Evolutionary conservation across 2,797 vertebrate species (phyloP).

Genomic region (Periparus ater): DNA sequence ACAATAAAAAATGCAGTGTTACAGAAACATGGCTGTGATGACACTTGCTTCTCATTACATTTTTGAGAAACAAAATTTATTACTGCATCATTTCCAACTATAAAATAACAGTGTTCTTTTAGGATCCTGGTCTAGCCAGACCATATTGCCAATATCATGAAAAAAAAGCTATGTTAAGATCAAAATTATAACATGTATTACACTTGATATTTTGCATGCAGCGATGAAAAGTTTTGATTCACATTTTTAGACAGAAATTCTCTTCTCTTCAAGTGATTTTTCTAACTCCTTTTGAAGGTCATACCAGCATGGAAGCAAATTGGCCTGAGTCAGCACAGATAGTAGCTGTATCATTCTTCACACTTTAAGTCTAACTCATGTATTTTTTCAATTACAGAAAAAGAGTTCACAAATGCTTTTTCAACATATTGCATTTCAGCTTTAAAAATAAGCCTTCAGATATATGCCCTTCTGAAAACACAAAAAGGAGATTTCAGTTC

Average conservation of each 20-base stretch:
- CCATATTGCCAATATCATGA: background rate
- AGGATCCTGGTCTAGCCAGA: background rate
- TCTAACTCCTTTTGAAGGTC: conserved; percentile 54
- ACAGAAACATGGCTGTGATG: background rate
- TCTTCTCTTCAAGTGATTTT: conserved; percentile 50
- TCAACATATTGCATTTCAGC: conserved; percentile 66
- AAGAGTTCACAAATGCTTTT: conserved; percentile 66
- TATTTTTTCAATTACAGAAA: conserved; percentile 52
- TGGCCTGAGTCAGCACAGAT: conserved; percentile 67
- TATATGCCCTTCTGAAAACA: conserved; percentile 52
- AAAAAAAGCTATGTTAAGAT: background rate
- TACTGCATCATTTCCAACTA: background rate
- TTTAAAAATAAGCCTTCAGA: conserved; percentile 52
- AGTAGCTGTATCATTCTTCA: conserved; percentile 43
- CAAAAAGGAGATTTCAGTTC: conserved; percentile 51
- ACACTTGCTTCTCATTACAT: conserved; percentile 19
- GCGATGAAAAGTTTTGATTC: conserved; percentile 48
- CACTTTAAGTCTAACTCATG: conserved; percentile 41
- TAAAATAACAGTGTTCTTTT: background rate
- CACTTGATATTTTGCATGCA: conserved; percentile 45
- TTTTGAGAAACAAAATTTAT: conserved; percentile 17
- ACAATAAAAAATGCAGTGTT: background rate
- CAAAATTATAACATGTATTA: background rate
- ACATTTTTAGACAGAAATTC: conserved; percentile 24
- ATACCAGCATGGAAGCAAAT: conserved; percentile 65